A percentile compares a stretch with the other conserved stretches of the same genome.
Evolutionary conservation across 2,797 vertebrate species (phyloP).

Genomic region (Bradypodion pumilum): DNA sequence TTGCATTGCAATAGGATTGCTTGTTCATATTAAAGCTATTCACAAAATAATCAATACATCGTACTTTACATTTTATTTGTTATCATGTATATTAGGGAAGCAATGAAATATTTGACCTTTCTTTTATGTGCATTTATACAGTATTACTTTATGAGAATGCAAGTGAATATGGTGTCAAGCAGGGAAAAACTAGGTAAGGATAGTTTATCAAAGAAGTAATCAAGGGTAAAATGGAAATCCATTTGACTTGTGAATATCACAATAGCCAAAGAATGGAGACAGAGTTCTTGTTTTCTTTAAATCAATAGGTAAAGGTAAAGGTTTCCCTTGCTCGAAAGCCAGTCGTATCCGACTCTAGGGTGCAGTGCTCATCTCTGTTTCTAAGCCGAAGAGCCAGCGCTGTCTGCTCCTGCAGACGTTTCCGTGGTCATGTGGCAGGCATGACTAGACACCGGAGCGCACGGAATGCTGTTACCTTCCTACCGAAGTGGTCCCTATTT

Average conservation of each 20-base stretch:
- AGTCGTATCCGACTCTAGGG: too few relatives aligned
- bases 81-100: neutral
- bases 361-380: too few relatives aligned
- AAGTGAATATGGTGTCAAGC: fast-evolving
- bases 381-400: too few relatives aligned
- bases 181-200: neutral
- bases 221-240: neutral
- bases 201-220: neutral
- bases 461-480: too few relatives aligned
- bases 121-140: fast-evolving
- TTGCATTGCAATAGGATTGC: neutral
- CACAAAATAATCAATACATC: neutral
- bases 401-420: too few relatives aligned
- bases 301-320: too few relatives aligned
- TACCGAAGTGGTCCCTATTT: too few relatives aligned
- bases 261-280: neutral
- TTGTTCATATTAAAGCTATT: fast-evolving
- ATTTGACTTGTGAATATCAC: fast-evolving
- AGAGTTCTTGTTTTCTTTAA: neutral
- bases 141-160: neutral
- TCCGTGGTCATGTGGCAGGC: too few relatives aligned
- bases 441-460: too few relatives aligned
- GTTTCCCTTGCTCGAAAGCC: too few relatives aligned
- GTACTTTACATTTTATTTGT: neutral
- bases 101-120: neutral